Evolutionary conservation across 2,113 vertebrate genomes (phyloP).

Genomic region (Camelus dromedarius): DNA sequence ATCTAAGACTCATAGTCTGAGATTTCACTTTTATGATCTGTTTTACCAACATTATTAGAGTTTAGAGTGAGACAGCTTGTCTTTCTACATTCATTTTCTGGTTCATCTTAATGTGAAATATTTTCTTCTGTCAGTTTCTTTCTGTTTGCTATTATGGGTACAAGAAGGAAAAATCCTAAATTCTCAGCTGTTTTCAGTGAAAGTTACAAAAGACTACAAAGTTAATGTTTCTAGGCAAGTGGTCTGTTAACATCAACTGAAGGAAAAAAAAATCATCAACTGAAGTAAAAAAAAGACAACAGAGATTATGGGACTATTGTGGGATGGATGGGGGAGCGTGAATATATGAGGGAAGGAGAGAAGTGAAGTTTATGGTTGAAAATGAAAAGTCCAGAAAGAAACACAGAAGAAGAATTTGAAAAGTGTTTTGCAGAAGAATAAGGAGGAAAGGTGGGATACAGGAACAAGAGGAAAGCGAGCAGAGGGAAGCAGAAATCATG

Average conservation of each 20-base stretch:
- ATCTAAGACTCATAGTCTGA: not conserved
- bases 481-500: not conserved
- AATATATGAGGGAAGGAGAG: not conserved
- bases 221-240: not conserved
- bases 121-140: not conserved
- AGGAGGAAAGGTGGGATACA: not conserved
- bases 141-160: not conserved
- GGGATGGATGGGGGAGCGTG: not conserved
- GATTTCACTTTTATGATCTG: not conserved
- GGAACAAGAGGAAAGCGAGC: not conserved
- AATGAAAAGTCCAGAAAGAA: slow-evolving; percentile 19
- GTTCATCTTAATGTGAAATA: not conserved
- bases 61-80: not conserved
- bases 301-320: not conserved
- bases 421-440: not conserved
- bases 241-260: not conserved
- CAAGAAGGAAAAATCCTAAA: slow-evolving; percentile 35
- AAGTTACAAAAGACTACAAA: not conserved
- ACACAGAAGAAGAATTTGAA: not conserved
- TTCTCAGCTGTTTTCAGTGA: not conserved
- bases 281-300: not conserved
- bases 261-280: no score
- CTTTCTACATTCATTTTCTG: not conserved
- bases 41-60: not conserved
- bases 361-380: not conserved